Evolutionary conservation across 2,797 vertebrate genomes (phyloP).

Genomic region (Ficedula albicollis): DNA sequence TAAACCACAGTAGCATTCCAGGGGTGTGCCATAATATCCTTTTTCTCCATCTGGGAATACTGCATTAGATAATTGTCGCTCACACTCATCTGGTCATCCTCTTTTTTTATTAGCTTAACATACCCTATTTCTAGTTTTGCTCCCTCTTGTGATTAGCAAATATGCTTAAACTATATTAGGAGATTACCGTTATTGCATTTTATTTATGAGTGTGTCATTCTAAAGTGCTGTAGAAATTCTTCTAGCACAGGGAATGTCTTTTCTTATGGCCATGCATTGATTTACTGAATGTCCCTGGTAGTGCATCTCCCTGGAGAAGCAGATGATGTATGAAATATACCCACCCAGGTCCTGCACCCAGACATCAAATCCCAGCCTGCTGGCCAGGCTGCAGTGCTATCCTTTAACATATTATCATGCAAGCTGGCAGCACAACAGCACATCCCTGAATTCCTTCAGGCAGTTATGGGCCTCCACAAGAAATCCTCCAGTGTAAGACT

Average conservation of each 20-base stretch:
- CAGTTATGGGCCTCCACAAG: not conserved
- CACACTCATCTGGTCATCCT: not conserved
- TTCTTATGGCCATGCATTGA: not conserved
- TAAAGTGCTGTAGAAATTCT: conserved; percentile 9
- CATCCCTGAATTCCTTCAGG: not conserved
- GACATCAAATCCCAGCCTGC: conserved; percentile 20
- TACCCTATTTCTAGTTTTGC: not conserved
- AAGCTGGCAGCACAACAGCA: not conserved
- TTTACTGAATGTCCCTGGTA: not conserved
- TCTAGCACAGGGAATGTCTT: not conserved
- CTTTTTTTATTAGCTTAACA: not conserved
- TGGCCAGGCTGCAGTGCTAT: not conserved
- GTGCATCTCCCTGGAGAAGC: not conserved
- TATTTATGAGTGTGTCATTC: conserved; percentile 6
- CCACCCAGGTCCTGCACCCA: not conserved
- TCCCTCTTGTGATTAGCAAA: not conserved
- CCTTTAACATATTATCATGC: not conserved
- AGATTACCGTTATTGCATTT: not conserved
- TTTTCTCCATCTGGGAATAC: conserved; percentile 40
- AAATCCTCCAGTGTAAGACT: not conserved
- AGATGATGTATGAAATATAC: conserved; percentile 3
- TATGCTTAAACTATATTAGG: not conserved
- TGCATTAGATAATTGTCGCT: not conserved
- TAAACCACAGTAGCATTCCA: conserved; percentile 42
- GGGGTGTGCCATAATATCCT: conserved; percentile 54